Percentiles rank a stretch among this genome's conserved stretches.
phyloP scores from a whole-genome alignment of 2,888 invertebrate genomes.

The Melanostoma scalare region DNA sequence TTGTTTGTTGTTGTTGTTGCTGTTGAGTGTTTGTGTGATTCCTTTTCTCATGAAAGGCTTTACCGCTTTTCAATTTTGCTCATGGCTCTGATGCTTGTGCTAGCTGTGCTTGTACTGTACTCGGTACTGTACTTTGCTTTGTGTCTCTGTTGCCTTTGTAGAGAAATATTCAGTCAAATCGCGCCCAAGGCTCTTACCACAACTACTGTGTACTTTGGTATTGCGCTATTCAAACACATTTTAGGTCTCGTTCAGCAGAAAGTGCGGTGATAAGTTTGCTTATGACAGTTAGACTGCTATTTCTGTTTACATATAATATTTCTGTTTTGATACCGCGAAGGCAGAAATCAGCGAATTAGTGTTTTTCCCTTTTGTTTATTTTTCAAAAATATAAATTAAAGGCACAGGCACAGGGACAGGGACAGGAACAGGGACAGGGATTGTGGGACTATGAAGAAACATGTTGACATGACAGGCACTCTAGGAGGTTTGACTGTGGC shows the following conservation, averaged over 20 bases:
- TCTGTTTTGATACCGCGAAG: constrained; percentile 41
- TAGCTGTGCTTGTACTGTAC: constrained; percentile 17
- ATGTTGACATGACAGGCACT: constrained; percentile 50
- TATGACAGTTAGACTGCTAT: constrained; percentile 57
- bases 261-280: constrained; percentile 47
- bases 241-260: constrained; percentile 5
- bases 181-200: constrained; percentile 1
- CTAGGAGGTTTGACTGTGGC: not conserved
- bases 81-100: not conserved
- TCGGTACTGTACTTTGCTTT: constrained; percentile 1
- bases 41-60: constrained; percentile 3
- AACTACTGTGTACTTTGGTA: constrained; percentile 18
- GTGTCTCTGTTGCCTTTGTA: constrained; percentile 3
- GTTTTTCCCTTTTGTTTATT: constrained; percentile 20
- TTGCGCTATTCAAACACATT: constrained; percentile 32
- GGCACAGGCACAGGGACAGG: not conserved
- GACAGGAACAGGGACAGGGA: not conserved
- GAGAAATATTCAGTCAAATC: constrained; percentile 13
- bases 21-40: not conserved
- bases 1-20: not conserved
- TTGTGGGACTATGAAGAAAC: constrained; percentile 1
- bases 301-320: constrained; percentile 46
- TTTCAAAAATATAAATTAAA: not conserved
- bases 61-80: constrained; percentile 25
- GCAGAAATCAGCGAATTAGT: constrained; percentile 59